A percentile compares a stretch with the other conserved stretches of the same genome.
These are phyloP conservation scores for Fulmarus glacialis DNA, from an alignment of 2,113 vertebrate genomes.

Conservation along the genomic window DNA sequence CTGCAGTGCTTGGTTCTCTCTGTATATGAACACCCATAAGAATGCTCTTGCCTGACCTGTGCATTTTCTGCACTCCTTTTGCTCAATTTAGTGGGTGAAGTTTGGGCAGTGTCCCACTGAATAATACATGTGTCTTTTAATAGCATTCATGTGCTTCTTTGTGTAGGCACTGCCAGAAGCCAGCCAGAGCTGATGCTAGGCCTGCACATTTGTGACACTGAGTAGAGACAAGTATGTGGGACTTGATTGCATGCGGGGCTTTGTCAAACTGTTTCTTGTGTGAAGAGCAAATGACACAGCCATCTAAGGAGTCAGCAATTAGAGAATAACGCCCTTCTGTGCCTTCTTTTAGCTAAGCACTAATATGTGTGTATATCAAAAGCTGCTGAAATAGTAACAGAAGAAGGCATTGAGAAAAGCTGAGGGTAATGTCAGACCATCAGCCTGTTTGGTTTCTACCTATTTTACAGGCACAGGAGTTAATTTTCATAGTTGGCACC, in stretches of 20 bases:
- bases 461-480: neutral
- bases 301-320: neutral
- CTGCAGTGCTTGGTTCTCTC: neutral
- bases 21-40: neutral
- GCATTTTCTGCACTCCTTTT: neutral
- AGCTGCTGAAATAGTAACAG: neutral
- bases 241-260: neutral
- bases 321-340: neutral
- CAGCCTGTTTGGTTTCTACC: neutral
- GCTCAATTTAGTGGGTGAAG: neutral
- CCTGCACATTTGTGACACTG: neutral
- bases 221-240: neutral
- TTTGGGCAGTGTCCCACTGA: conserved; percentile 8
- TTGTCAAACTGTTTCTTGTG: neutral
- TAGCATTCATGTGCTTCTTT: neutral
- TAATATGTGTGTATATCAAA: neutral
- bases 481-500: neutral
- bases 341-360: neutral
- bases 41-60: neutral
- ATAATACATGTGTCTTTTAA: conserved; percentile 39
- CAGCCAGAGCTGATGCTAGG: neutral
- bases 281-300: neutral
- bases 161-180: conserved; percentile 23
- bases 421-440: neutral
- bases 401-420: neutral